A percentile compares a stretch with the other conserved stretches of the same genome.
Evolutionary conservation across 2,797 vertebrate species (phyloP).

Genomic region (Malurus leucopterus): DNA sequence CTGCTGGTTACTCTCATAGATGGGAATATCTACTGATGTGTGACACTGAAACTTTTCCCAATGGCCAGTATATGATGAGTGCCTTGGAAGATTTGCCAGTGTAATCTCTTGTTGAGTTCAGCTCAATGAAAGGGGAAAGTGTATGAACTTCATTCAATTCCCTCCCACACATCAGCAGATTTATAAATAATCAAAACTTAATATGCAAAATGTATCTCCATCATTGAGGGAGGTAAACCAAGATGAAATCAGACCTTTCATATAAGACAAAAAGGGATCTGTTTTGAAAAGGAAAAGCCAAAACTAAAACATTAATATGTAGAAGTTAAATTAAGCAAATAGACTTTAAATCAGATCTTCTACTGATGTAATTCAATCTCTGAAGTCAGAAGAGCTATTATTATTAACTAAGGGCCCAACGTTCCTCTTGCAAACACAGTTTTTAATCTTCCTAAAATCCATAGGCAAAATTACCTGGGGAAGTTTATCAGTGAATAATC

Average conservation of each 20-base stretch:
- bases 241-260: not conserved
- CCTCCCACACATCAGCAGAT: not conserved
- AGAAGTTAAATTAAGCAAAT: not conserved
- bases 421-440: not conserved
- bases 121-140: not conserved
- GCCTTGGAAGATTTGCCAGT: not conserved
- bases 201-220: not conserved
- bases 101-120: not conserved
- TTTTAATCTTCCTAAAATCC: not conserved
- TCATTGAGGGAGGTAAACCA: not conserved
- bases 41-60: not conserved
- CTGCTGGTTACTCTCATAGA: not conserved
- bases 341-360: not conserved
- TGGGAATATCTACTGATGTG: not conserved
- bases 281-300: not conserved
- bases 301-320: not conserved
- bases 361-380: not conserved
- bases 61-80: not conserved
- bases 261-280: not conserved
- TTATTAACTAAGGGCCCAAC: not conserved
- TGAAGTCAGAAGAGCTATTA: not conserved
- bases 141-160: not conserved
- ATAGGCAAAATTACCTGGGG: not conserved
- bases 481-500: not conserved
- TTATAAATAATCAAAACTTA: not conserved